A percentile compares a stretch with the other conserved stretches of the same genome.
Evolutionary conservation across 2,888 invertebrate genomes (phyloP).

Genomic region (Aporophyla nigra): DNA sequence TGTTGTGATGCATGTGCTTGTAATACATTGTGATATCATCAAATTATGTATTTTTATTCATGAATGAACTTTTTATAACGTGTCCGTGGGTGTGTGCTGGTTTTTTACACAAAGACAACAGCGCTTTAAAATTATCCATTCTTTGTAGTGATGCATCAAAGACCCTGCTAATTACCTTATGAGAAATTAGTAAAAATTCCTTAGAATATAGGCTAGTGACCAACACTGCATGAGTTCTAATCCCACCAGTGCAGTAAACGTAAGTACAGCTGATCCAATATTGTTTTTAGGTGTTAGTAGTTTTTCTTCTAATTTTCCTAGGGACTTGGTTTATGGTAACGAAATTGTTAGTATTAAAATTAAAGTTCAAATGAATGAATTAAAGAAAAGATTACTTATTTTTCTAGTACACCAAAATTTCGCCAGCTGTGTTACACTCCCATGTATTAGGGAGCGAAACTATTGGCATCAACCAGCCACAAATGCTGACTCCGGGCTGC

Average conservation of each 20-base stretch:
- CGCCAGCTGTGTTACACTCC: no score
- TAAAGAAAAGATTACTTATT: not conserved
- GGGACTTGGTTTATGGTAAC: not conserved
- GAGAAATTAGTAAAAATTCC: not conserved
- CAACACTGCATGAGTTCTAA: not conserved
- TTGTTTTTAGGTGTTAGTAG: no score
- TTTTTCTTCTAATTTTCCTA: not conserved
- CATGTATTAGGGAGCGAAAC: no score
- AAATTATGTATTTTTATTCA: conserved; percentile 31
- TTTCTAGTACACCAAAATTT: no score
- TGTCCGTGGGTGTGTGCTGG: conserved; percentile 10
- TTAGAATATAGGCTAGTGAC: not conserved
- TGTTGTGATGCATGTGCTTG: conserved; percentile 12
- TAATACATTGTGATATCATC: conserved; percentile 31
- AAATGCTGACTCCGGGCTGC: no score
- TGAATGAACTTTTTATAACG: conserved; percentile 28
- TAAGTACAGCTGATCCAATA: not conserved
- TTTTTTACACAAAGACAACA: not conserved
- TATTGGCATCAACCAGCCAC: no score
- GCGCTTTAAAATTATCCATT: not conserved
- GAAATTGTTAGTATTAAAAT: not conserved
- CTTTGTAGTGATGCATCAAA: not conserved
- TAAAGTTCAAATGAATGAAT: not conserved
- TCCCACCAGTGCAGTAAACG: no score
- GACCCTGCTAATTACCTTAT: not conserved